Evolutionary conservation across 92 coral and sea anemone genomes (phyloP), one percentile per base, ranked within the genome.

Genomic region (Ricordea florida): DNA sequence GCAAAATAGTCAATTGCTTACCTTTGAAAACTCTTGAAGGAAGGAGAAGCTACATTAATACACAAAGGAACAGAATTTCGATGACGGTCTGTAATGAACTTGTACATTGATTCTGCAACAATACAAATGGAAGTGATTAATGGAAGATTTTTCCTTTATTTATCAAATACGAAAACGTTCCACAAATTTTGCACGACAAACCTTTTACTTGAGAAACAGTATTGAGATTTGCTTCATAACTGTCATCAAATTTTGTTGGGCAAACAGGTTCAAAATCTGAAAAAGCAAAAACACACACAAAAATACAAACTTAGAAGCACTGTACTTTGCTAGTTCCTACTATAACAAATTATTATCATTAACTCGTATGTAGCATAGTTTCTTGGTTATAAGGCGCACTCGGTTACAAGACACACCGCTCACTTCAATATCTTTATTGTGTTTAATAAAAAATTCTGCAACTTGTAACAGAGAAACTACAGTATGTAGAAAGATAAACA

Each of bases 11-110:
- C 15, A 2, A n/a, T 18, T 1, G 21, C 60, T 66, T 50, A 94
- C 98, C 97, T 94, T 45, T 94, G 97, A 72, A 94, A 94, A 47
- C 97, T 94, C 66, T 92, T 94, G 69, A 92, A 94, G n/a, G 98
- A 85, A 14, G 98, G 98, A 10, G 98, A 94, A 0, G 97, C 97
- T 79, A 94, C 92, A 63, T 94, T 94, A 26, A 94, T 94, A 53
- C 98, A 94, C 33, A 94, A 80, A 28, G 97, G 98, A 40, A 92
- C 93, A 4, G 97, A 83, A 45, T 79, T 90, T 38, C 78, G 85
- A 63, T 94, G 98, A 26, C 89, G 91, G 23, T 89, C 97, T 45
- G 83, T 82, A 29, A 94, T 90, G 67, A 91, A 94, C 85, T 92
- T 80, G 79, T 94, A 89, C 66, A 94, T 78, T 57, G 93, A 92